phyloP scores from a whole-genome alignment of 2,113 vertebrate genomes.

The Microtus richardsoni region DNA sequence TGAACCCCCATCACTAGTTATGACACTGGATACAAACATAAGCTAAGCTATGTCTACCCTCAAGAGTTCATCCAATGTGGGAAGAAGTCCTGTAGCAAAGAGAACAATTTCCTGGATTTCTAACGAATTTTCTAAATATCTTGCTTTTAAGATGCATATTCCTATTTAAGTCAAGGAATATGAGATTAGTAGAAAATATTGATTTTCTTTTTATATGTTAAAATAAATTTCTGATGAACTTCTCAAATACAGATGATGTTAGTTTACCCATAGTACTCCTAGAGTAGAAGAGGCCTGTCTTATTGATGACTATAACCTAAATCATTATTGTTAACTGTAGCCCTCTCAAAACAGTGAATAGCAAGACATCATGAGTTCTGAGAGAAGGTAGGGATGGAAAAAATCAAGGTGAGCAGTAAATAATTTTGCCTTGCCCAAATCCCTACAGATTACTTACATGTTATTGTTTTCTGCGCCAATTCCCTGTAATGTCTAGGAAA shows the following conservation, averaged over 20 bases:
- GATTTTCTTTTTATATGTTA: not conserved
- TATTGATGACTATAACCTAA: not conserved
- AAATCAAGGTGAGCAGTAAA: not conserved
- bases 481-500: not conserved
- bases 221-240: not conserved
- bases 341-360: too few species aligned
- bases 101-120: not conserved
- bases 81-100: not conserved
- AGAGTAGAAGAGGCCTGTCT: not conserved
- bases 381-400: not conserved
- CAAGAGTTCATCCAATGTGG: not conserved
- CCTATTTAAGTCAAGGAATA: not conserved
- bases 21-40: not conserved
- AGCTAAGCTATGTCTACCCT: not conserved
- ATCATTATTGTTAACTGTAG: not conserved
- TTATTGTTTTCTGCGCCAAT: not conserved
- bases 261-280: not conserved
- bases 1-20: not conserved
- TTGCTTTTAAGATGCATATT: not conserved
- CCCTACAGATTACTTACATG: rapidly evolving
- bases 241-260: not conserved
- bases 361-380: not conserved
- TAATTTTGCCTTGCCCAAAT: not conserved
- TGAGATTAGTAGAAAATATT: not conserved
- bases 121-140: not conserved